phyloP scores from a whole-genome alignment of 2,888 invertebrate species.

The Timandra comae region DNA sequence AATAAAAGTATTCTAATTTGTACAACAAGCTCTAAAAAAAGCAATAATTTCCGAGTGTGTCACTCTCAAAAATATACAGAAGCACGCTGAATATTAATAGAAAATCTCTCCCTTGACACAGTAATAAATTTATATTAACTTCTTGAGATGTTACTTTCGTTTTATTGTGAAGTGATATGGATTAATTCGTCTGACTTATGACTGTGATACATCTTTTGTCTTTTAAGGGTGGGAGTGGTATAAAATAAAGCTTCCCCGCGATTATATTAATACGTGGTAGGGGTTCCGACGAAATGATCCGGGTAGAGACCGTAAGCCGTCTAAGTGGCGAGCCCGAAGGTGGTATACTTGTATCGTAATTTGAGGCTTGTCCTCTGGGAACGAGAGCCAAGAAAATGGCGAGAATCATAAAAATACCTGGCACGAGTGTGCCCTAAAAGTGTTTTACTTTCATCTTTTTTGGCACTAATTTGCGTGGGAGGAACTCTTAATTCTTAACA shows the following conservation, averaged over 20 bases:
- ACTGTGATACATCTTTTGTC: conserved; percentile 73
- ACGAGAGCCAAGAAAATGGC: conserved; percentile 6
- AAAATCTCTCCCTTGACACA: conserved; percentile 41
- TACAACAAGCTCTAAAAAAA: too few species aligned
- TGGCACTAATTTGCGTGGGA: too few species aligned
- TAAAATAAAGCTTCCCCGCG: conserved; percentile 70
- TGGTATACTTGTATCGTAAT: conserved; percentile 28
- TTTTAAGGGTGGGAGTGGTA: conserved; percentile 49
- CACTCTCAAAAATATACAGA: conserved; percentile 14
- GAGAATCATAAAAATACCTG: conserved; percentile 3
- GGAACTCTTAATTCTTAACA: too few species aligned
- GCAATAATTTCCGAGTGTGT: conserved; percentile 12
- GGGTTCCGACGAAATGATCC: conserved; percentile 55
- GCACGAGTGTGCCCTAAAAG: too few species aligned
- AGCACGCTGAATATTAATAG: conserved; percentile 35
- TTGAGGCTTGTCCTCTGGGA: conserved; percentile 25
- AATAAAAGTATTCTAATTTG: too few species aligned
- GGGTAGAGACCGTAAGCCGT: conserved; percentile 55
- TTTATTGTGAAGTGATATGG: conserved; percentile 73
- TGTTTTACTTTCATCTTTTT: too few species aligned
- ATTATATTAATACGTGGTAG: conserved; percentile 71
- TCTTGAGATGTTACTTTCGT: conserved; percentile 69
- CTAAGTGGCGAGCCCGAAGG: conserved; percentile 47
- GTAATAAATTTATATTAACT: conserved; percentile 71
- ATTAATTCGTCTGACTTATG: conserved; percentile 76